phyloP scores from a whole-genome alignment of 2,113 vertebrate genomes.

The Tupaia chinensis region DNA sequence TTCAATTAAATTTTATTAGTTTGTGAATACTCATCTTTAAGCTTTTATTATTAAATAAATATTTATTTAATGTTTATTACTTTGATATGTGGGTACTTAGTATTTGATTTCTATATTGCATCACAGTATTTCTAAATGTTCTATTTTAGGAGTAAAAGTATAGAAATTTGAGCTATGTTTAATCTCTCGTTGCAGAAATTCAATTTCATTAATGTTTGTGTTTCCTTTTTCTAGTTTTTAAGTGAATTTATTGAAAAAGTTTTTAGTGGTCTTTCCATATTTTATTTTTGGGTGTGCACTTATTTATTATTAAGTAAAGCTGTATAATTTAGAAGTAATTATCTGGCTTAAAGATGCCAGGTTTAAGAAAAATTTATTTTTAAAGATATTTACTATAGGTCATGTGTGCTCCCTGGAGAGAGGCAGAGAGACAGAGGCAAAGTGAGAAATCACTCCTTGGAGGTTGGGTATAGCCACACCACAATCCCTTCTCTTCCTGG shows the following conservation, averaged over 20 bases:
- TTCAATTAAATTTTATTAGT: neutral
- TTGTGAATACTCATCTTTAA: neutral
- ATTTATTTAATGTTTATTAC: constrained; percentile 36
- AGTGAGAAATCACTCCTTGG: too few species aligned
- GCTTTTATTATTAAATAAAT: neutral
- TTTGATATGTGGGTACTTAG: neutral
- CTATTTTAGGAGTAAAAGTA: neutral
- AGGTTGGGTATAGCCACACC: too few species aligned
- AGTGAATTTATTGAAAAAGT: constrained; percentile 39
- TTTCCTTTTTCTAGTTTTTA: constrained; percentile 40
- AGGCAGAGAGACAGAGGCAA: too few species aligned
- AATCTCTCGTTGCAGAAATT: neutral
- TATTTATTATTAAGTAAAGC: neutral
- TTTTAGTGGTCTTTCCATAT: constrained; percentile 49
- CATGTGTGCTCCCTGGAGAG: too few species aligned
- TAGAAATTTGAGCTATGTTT: constrained; percentile 39
- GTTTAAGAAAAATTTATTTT: neutral
- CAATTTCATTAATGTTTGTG: constrained; percentile 1
- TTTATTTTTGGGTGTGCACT: neutral
- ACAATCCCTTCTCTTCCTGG: too few species aligned
- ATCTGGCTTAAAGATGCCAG: neutral
- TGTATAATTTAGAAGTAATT: neutral
- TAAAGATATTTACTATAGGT: too few species aligned
- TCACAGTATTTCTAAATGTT: constrained; percentile 17
- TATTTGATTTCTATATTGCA: constrained; percentile 20